These are phyloP conservation scores for Bryconaethiops microstoma DNA, from an alignment of 2,797 vertebrate species.

Conservation along the genomic window DNA sequence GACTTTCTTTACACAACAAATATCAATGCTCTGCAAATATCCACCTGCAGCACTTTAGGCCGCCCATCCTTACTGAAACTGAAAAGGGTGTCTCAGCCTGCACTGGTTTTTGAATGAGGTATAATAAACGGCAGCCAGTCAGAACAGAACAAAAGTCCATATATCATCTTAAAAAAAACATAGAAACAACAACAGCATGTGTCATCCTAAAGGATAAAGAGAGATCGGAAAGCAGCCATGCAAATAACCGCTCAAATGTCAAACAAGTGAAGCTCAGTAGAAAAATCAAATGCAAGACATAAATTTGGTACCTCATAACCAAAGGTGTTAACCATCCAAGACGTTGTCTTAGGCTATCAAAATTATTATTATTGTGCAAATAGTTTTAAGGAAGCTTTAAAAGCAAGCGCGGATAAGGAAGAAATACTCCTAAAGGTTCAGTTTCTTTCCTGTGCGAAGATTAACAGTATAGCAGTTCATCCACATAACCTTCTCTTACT, in stretches of 20 bases:
- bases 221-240: background rate
- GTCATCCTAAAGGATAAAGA: background rate
- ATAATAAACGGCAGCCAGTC: no score
- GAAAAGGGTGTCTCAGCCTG: no score
- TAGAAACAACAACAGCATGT: no score
- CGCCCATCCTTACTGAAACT: no score
- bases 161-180: no score
- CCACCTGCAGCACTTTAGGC: no score
- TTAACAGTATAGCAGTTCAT: background rate
- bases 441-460: background rate
- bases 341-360: background rate
- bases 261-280: background rate
- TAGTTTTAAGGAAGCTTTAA: conserved; percentile 2
- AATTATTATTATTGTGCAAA: background rate
- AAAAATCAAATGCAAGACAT: background rate
- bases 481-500: background rate
- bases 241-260: background rate
- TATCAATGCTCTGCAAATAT: no score
- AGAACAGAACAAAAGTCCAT: no score
- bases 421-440: background rate
- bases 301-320: background rate
- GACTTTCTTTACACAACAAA: no score
- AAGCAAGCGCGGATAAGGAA: background rate
- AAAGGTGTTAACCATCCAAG: background rate
- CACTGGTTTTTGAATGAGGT: no score